Base-by-base conservation (phyloP, 2,888 invertebrate genomes). In the Orthonevra nobilis region DNA sequence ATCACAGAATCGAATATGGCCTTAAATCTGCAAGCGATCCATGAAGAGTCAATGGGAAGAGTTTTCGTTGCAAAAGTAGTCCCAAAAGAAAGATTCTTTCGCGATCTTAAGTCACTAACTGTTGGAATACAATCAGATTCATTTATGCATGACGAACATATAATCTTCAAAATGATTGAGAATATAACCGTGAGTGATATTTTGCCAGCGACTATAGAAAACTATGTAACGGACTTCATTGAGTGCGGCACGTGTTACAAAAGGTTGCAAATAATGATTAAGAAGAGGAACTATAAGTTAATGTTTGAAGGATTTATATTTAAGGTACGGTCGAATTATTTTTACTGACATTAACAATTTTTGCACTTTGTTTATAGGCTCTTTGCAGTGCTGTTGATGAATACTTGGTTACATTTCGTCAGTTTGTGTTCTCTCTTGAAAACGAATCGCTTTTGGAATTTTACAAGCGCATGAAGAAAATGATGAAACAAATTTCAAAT, bases 361-460 rank as follows among this genome's bases (percentile, higher is more conserved):
- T n/a, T 30, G n/a, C n/a, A n/a, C 9, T n/a, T 1, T 30, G n/a
- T 3, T 82, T 81, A 0, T 54, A 93, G 93, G 92, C 92, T 3
- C 89, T 93, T 40, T 91, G 93, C 81, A 91, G 92, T 81, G 91
- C 91, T 12, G 89, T 93, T 14, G 89, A 90, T 61, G 89, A 90
- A 10, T 93, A 92, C 83, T 86, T 94, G 14, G 85, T 91, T 15
- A 90, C 91, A 30, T 93, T 92, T 84, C 91, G 92, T 2, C 86
- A 87, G 50, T 86, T 84, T 79, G 84, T 89, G 1, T 83, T 87
- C 0, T 82, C 84, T 1, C 82, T 84, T 23, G 44, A 83, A 2
- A 85, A 84, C 48, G 69, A 83, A 1, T 82, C 83, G 12, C 69
- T 89, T 9, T 70, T 85, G 17, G 81, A 85, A 7, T 83, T 88